Evolutionary conservation across 2,888 invertebrate species (phyloP).

Genomic region (Pharmacophagus antenor): DNA sequence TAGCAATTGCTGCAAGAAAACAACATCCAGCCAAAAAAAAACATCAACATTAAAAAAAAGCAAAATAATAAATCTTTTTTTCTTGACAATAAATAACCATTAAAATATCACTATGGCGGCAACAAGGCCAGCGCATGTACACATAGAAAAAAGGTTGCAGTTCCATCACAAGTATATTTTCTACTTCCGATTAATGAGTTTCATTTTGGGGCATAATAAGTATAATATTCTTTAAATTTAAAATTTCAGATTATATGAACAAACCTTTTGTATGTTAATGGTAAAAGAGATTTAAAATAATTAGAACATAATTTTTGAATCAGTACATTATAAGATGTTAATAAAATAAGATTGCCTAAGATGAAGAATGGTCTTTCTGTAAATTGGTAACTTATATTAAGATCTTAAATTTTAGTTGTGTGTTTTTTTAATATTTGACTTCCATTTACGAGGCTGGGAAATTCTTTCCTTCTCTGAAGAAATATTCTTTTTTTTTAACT

Average conservation of each 20-base stretch:
- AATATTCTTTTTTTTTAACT: constrained; percentile 65
- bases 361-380: constrained; percentile 92
- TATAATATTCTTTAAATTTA: constrained; percentile 41
- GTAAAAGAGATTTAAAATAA: constrained; percentile 70
- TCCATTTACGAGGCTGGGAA: constrained; percentile 73
- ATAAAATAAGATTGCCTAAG: constrained; percentile 90
- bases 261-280: constrained; percentile 85
- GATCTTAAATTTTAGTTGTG: constrained; percentile 69
- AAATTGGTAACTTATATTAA: constrained; percentile 85
- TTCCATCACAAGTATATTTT: constrained; percentile 52
- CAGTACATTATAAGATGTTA: constrained; percentile 85
- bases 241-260: constrained; percentile 49
- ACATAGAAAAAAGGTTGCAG: no score
- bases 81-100: no score
- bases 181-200: constrained; percentile 13
- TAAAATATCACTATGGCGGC: no score
- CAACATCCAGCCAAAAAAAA: no score
- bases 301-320: constrained; percentile 65
- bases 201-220: constrained; percentile 30
- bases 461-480: constrained; percentile 43
- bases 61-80: no score
- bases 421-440: constrained; percentile 63
- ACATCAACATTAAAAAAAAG: no score
- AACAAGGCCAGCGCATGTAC: no score
- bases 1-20: no score